Conservation (phyloP, 2,888 invertebrate species). For the Macaria notata region DNA sequence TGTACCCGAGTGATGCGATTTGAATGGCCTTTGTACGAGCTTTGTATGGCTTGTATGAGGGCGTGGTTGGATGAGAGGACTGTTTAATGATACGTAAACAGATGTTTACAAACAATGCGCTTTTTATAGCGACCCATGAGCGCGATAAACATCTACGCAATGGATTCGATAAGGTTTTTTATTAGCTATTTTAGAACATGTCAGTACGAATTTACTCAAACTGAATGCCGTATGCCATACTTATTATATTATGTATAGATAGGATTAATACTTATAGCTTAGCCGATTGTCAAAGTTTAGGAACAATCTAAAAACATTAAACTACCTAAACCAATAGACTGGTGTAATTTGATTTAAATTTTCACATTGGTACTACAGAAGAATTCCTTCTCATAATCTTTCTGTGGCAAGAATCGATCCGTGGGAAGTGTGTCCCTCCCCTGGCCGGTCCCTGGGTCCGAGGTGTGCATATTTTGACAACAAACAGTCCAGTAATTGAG, state of each 20-base stretch:
- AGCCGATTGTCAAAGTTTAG: no score
- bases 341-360: no score
- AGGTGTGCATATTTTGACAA: slow-evolving; percentile 59
- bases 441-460: not conserved
- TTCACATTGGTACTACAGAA: no score
- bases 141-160: not conserved
- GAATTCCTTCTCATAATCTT: no score
- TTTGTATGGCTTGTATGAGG: slow-evolving; percentile 34
- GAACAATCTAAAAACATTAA: no score
- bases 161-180: slow-evolving; percentile 1
- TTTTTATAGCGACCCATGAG: slow-evolving; percentile 2
- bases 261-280: no score
- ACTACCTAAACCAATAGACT: no score
- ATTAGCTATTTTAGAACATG: not conserved
- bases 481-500: slow-evolving; percentile 65
- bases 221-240: no score
- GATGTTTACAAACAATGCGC: slow-evolving; percentile 52
- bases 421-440: not conserved
- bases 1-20: slow-evolving; percentile 42
- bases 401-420: no score
- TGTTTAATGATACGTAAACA: slow-evolving; percentile 61
- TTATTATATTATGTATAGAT: no score
- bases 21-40: slow-evolving; percentile 38
- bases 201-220: not conserved
- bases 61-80: slow-evolving; percentile 44